Evolutionary conservation across 37 sponge, comb jelly and placozoan species (phyloP), one percentile per base, ranked within the genome.

Genomic region (Oopsacas minuta): DNA sequence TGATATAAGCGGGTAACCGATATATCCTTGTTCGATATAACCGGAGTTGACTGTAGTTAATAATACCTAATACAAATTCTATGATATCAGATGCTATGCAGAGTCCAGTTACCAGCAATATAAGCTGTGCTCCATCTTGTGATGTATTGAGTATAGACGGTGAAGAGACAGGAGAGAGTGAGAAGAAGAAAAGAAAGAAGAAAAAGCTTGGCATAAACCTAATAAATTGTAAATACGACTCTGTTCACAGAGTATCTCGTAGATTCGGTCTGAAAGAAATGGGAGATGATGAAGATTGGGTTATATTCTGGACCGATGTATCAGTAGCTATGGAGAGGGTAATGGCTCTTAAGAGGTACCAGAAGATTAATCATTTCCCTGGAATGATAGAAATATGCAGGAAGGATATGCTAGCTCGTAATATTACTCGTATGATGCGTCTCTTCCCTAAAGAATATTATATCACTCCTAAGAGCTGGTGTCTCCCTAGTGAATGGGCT

Each of bases 301-400:
- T 61, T 36, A 69, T 99, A 35, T 92, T 84, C 83, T 99, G 99
- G 99, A 93, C 90, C 32, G 99, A 99, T 83, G 88, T 89, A 23
- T 91, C 97, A 1, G 88, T 91, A 23, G 34, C 90, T 36, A 83
- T 94, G 81, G 99, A 99, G 49, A 86, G 91, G 15, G 90, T 94
- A 37, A 86, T 86, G 86, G 90, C 90, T 32, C 89, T 99, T 86
- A 95, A 94, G 86, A 83, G 90, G 87, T 99, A 93, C 75, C 99
- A 99, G 99, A 99, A 94, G 90, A 90, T 99, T 87, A 99, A 99
- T 83, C 99, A 99, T 81, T 99, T 99, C 52, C 99, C 96, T 36
- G 99, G 99, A 15, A 99, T 99, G 96, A 88, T 61, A 37, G 99
- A 99, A 83, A 99, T 99, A 23, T 99, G 99, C 83, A 85, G 99